Evolutionary conservation across 2,888 invertebrate genomes (phyloP), one percentile per base, ranked within the genome.

Genomic region (Ceriagrion tenellum): DNA sequence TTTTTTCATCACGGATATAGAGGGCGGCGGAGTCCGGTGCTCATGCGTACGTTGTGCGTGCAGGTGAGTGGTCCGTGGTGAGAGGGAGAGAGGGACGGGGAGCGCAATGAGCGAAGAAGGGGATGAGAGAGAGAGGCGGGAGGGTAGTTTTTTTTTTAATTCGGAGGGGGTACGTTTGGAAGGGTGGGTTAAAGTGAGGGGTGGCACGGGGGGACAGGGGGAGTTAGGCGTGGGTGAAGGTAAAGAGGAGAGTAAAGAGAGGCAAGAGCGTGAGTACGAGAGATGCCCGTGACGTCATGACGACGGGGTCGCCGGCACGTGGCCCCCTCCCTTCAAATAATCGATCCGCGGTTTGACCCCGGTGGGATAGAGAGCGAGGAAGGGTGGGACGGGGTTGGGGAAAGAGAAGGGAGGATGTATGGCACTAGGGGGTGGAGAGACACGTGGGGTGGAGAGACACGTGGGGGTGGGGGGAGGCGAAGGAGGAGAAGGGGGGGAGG

Each of bases 211-310:
- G 13, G n/a, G n/a, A 59, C 4, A 2, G 69, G n/a, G n/a, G 69
- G 69, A n/a, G n/a, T 0, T 26, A 16, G 47, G 69, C 26, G 81
- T 35, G 81, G 81, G 81, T 81, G 81, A 30, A 81, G 81, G 81
- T 81, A 81, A 69, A 81, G 55, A 91, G 63, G 63, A 40, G 35
- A 69, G 69, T 69, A 74, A 47, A 74, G 93, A 26, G 69, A 55
- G 55, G 93, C 23, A 26, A 74, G 55, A 93, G 93, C 93, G 93
- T 93, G 93, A 93, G 93, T 93, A 93, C 93, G 93, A 93, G 93
- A 93, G 93, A 93, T 93, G 90, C 90, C 90, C 90, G 90, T 90
- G 93, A 93, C 93, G 93, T 93, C 93, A 93, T 74, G 93, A 35
- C 59, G 63, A 91, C 63, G 63, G 93, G 93, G 93, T 93, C 93